A percentile compares a stretch with the other conserved stretches of the same genome.
Conservation (phyloP, 2,113 vertebrate genomes). For the Psilopogon haemacephalus region DNA sequence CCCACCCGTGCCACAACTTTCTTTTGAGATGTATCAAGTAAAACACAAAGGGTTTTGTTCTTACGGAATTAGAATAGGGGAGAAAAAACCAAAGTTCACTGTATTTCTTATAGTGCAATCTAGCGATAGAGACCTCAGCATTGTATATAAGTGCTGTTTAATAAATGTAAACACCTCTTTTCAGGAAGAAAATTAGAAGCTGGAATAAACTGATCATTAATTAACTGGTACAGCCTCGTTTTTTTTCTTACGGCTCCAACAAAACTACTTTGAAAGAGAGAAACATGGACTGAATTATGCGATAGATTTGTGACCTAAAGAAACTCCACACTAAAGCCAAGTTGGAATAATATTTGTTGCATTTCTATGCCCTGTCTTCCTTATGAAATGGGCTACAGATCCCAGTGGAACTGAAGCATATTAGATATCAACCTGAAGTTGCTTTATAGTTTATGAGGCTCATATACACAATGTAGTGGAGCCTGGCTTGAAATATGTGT, state of each 20-base stretch:
- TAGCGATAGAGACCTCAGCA: background rate
- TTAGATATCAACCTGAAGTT: background rate
- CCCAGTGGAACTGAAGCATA: background rate
- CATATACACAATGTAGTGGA: background rate
- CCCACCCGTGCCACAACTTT: background rate
- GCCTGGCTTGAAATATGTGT: background rate
- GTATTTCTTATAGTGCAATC: background rate
- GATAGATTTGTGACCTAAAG: background rate
- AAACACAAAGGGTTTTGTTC: background rate
- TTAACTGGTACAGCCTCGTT: background rate
- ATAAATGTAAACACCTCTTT: background rate
- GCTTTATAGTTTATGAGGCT: background rate
- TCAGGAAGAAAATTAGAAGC: background rate
- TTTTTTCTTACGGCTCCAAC: rapidly evolving
- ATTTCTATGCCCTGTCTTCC: background rate
- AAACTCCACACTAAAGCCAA: background rate
- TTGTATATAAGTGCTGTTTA: background rate
- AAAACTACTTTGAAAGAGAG: background rate
- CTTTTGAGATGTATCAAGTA: background rate
- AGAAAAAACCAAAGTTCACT: background rate
- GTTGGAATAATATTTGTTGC: background rate
- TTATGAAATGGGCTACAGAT: background rate
- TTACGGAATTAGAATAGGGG: background rate
- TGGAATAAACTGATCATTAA: background rate
- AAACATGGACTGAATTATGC: background rate